Evolutionary conservation across 2,888 invertebrate species (phyloP), one percentile per base, ranked within the genome.

Genomic region (Andrena hattorfiana): DNA sequence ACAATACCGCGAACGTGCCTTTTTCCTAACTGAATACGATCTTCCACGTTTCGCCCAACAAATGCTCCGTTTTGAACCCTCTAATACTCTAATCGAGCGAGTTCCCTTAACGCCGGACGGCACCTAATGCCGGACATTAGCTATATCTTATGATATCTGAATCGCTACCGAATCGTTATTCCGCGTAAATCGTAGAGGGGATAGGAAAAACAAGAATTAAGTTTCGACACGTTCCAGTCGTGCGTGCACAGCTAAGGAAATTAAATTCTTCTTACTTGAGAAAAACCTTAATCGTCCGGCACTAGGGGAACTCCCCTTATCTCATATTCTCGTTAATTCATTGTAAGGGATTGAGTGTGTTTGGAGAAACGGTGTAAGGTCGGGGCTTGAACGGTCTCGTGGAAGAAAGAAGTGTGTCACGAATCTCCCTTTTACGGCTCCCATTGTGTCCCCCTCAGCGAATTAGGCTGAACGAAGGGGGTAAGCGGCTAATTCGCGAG

Each of bases 401-500:
- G 20, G 13, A 35, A 35, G 6, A 62, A 62, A 67, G 20, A 66
- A n/a, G n/a, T 48, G 20, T 28, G 68, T 48, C 62, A 64, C 23
- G 48, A 49, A 32, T 10, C 49, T 35, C 26, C 32, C 56, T 32
- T 42, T 32, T 68, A 20, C 56, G 30, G 28, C 35, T 70, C 23
- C 64, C 70, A 74, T 80, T 80, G 73, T 81, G 60, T 42, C 48
- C 28, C n/a, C 23, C 48, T 16, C n/a, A 35, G 63, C 28, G 81
- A 81, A 80, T 81, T 74, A 70, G 81, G 56, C 73, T 32, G 72
- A 75, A 79, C 70, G 72, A 69, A 56, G 72, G 71, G 75, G 73
- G 32, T 75, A 72, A 88, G 68, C 35, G 84, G 51, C 72, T 77
- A 81, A 87, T 81, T 81, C 84, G 64, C 60, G 48, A 56, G 64